Conservation (phyloP, 64 coral and sea anemone genomes). For the Stichodactyla helianthus region DNA sequence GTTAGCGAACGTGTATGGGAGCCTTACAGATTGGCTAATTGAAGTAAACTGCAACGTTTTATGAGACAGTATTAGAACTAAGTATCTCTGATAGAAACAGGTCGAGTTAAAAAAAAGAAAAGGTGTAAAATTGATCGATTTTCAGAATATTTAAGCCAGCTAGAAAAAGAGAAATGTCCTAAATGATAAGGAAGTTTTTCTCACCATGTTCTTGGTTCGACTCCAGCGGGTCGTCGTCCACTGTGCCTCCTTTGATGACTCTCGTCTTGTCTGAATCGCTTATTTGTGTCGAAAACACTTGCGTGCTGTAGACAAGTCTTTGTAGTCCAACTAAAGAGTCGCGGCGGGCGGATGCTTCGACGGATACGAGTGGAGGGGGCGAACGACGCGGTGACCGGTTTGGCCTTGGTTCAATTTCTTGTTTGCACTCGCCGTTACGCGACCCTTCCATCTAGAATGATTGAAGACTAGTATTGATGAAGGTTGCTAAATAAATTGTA, state of each 20-base stretch:
- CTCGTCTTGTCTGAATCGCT: conserved; percentile 23
- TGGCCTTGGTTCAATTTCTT: neutral
- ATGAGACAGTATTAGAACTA: conserved; percentile 4
- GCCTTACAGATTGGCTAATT: neutral
- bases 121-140: neutral
- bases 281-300: conserved; percentile 58
- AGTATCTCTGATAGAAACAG: neutral
- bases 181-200: neutral
- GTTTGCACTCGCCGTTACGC: neutral
- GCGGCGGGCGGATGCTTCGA: conserved; percentile 40
- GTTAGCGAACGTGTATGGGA: too few species aligned
- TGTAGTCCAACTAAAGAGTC: conserved; percentile 77
- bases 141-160: neutral
- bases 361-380: conserved; percentile 72
- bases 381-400: conserved; percentile 49
- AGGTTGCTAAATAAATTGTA: neutral
- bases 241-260: conserved; percentile 1
- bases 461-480: neutral
- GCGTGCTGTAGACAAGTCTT: conserved; percentile 80
- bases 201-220: conserved; percentile 30
- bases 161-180: neutral
- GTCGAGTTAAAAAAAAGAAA: neutral
- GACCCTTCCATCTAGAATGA: neutral
- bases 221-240: conserved; percentile 25
- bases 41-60: neutral